These are phyloP conservation scores for Paramisgurnus dabryanus DNA, from an alignment of 2,113 vertebrate species.

Conservation along the genomic window DNA sequence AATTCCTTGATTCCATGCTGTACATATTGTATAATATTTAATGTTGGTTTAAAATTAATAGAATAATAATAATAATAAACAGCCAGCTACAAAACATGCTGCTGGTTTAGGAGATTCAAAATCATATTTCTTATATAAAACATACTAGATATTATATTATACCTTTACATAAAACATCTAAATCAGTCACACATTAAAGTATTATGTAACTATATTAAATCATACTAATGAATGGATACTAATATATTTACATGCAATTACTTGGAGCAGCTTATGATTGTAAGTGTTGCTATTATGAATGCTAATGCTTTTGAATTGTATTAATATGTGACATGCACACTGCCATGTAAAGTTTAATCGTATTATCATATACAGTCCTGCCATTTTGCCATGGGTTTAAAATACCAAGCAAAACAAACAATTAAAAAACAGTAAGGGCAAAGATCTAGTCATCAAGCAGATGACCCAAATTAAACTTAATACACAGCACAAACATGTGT, in stretches of 20 bases:
- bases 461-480: conserved; percentile 10
- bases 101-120: too few relatives aligned
- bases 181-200: neutral
- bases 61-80: neutral
- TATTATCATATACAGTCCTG: neutral
- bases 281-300: neutral
- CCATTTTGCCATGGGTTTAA: neutral
- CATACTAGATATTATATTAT: too few relatives aligned
- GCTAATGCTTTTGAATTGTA: neutral
- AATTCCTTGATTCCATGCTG: neutral
- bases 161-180: neutral
- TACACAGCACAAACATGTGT: neutral
- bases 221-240: neutral
- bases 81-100: neutral
- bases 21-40: neutral
- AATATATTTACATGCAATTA: neutral
- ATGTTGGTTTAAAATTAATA: neutral
- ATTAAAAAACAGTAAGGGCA: neutral
- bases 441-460: conserved; percentile 1
- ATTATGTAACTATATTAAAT: neutral
- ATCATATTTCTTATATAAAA: neutral
- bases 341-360: neutral
- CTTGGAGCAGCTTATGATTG: neutral
- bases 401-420: neutral
- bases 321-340: neutral